These are phyloP conservation scores for Psix sp. DNA, from an alignment of 1,140 invertebrate genomes.

Conservation along the genomic window DNA sequence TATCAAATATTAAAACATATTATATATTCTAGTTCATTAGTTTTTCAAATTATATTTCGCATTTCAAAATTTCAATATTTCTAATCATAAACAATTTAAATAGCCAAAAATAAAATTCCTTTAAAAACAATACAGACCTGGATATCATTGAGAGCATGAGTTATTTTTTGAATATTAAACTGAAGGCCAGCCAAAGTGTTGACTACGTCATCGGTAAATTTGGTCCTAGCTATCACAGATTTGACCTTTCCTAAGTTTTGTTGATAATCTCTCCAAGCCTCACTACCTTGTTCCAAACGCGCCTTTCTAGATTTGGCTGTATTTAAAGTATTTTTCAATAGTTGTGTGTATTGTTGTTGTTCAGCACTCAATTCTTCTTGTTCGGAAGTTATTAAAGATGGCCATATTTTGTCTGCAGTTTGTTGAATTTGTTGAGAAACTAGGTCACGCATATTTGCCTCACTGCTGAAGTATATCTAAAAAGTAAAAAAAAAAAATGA, in stretches of 20 bases:
- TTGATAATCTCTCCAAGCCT: constrained; percentile 88
- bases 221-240: constrained; percentile 83
- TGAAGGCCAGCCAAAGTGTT: constrained; percentile 86
- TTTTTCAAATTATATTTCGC: too few relatives aligned
- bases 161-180: constrained; percentile 88
- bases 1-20: too few relatives aligned
- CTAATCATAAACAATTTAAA: constrained; percentile 3
- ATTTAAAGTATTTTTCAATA: constrained; percentile 88
- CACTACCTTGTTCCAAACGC: constrained; percentile 85
- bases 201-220: constrained; percentile 85
- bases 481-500: constrained; percentile 7
- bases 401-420: constrained; percentile 90
- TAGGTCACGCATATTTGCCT: constrained; percentile 85
- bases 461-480: constrained; percentile 86
- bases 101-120: constrained; percentile 10
- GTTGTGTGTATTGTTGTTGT: constrained; percentile 86
- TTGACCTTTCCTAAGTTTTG: constrained; percentile 86
- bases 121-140: constrained; percentile 79
- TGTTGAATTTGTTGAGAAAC: constrained; percentile 89
- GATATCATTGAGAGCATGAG: constrained; percentile 86
- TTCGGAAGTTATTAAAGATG: constrained; percentile 85
- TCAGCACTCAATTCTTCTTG: constrained; percentile 89
- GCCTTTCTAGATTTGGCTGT: constrained; percentile 86
- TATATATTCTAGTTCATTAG: too few relatives aligned
- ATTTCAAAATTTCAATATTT: too few relatives aligned